phyloP scores from a whole-genome alignment of 2,888 invertebrate species.

The Tetragnatha montana region DNA sequence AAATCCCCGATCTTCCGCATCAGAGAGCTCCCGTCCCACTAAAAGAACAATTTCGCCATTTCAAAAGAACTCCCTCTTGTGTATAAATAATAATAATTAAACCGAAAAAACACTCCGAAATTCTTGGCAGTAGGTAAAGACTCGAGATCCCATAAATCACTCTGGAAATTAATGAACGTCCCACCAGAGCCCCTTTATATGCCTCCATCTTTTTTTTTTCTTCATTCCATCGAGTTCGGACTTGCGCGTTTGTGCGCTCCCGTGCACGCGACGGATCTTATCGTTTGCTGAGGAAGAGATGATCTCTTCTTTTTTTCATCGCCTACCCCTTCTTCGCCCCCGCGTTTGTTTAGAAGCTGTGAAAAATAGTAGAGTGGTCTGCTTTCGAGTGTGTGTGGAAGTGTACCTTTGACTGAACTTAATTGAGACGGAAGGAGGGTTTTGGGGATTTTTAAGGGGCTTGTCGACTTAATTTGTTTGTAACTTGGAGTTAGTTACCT shows the following conservation, averaged over 20 bases:
- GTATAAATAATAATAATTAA: slow-evolving; percentile 63
- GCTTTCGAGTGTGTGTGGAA: neutral
- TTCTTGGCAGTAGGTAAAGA: slow-evolving; percentile 61
- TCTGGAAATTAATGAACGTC: slow-evolving; percentile 68
- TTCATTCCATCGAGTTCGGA: too few species aligned
- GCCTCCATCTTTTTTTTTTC: too few species aligned
- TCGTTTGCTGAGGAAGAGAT: slow-evolving; percentile 36
- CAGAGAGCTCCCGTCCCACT: too few species aligned
- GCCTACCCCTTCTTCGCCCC: neutral
- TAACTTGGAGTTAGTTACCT: too few species aligned
- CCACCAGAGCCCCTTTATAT: slow-evolving; percentile 62
- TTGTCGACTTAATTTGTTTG: too few species aligned
- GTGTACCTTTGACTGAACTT: neutral
- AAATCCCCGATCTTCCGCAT: too few species aligned
- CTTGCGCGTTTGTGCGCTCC: slow-evolving; percentile 5
- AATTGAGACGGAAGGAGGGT: neutral
- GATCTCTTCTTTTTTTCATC: slow-evolving; percentile 2
- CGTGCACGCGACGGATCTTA: slow-evolving; percentile 42
- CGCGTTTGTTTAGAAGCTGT: neutral
- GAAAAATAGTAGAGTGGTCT: neutral
- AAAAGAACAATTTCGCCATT: neutral
- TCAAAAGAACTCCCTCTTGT: neutral
- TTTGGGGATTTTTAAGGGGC: too few species aligned
- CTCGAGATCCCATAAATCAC: slow-evolving; percentile 63
- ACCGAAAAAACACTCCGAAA: slow-evolving; percentile 19